phyloP scores from a whole-genome alignment of 2,888 invertebrate species.

The Drosophila prolongata region DNA sequence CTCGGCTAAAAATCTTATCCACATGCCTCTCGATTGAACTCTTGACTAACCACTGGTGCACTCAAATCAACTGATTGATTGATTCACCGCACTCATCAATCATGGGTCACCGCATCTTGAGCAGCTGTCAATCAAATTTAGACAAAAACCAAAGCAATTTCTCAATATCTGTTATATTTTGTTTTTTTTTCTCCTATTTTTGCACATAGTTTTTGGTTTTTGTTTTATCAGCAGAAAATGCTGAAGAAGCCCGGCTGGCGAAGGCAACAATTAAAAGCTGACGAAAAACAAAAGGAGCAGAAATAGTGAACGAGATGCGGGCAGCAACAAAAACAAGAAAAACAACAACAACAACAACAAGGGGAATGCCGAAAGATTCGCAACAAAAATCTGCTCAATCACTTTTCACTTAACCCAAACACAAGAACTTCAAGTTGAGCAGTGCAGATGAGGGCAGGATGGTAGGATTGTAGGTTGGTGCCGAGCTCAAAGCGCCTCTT shows the following conservation, averaged over 20 bases:
- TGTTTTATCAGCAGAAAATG: conserved; percentile 24
- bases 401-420: conserved; percentile 78
- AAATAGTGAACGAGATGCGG: conserved; percentile 53
- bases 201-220: conserved; percentile 12
- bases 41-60: conserved; percentile 16
- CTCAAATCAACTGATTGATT: conserved; percentile 34
- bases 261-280: conserved; percentile 68
- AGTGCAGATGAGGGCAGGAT: conserved; percentile 9
- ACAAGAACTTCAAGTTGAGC: conserved; percentile 72
- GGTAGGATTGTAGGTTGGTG: neutral
- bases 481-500: conserved; percentile 13
- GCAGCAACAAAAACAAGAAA: conserved; percentile 38
- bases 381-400: conserved; percentile 77
- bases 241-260: conserved; percentile 43
- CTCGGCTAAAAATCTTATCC: neutral
- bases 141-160: conserved; percentile 50
- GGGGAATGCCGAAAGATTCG: conserved; percentile 71
- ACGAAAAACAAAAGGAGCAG: conserved; percentile 24
- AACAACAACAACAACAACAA: conserved; percentile 1
- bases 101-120: conserved; percentile 38
- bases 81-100: conserved; percentile 41
- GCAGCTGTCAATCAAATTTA: conserved; percentile 33
- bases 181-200: conserved; percentile 27
- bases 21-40: conserved; percentile 7
- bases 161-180: conserved; percentile 7